These are phyloP conservation scores for Cenopis cana DNA, from an alignment of 2,888 invertebrate species.

Conservation along the genomic window DNA sequence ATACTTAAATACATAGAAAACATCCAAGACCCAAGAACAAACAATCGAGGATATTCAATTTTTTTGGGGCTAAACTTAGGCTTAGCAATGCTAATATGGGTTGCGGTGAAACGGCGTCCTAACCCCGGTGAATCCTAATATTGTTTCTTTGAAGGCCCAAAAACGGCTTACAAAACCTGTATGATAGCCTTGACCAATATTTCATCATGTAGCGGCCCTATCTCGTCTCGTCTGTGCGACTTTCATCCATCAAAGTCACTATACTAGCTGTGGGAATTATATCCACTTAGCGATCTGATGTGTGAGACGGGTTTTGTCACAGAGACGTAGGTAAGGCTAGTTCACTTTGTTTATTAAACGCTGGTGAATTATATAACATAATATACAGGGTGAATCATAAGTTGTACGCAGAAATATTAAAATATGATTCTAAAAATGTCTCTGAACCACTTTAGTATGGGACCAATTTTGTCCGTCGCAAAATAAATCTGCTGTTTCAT, in stretches of 20 bases:
- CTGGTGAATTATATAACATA: neutral
- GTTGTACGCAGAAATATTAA: no score
- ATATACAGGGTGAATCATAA: no score
- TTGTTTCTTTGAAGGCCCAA: neutral
- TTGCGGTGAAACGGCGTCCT: neutral
- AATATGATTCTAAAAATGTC: no score
- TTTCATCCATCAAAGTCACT: conserved; percentile 63
- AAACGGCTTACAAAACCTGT: neutral
- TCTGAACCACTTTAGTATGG: no score
- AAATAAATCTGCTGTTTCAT: no score
- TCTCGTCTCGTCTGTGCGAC: conserved; percentile 44
- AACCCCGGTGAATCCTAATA: neutral
- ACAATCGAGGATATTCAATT: no score
- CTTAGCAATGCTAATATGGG: neutral
- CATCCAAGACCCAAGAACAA: no score
- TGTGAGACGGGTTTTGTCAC: conserved; percentile 29
- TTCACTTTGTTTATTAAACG: conserved; percentile 8
- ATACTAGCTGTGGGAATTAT: conserved; percentile 51
- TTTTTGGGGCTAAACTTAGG: no score
- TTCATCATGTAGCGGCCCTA: neutral
- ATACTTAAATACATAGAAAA: no score
- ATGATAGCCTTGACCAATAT: conserved; percentile 16
- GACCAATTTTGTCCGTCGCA: no score
- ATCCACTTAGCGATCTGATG: conserved; percentile 52
- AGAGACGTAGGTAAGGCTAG: neutral